These are phyloP conservation scores for Physocephala rufipes DNA, from an alignment of 2,888 invertebrate species.

Conservation along the genomic window DNA sequence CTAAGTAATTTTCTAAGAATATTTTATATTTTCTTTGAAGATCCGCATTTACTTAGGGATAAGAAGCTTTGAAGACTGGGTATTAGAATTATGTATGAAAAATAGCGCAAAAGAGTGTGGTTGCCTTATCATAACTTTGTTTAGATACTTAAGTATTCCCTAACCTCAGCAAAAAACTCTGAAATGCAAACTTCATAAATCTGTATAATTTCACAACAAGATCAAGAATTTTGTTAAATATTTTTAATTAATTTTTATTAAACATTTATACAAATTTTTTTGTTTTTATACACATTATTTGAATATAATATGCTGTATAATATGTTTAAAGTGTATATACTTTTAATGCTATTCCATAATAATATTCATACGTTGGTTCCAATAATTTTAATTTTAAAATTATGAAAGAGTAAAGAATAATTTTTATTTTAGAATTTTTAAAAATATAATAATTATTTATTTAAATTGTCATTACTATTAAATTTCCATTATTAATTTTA, in stretches of 20 bases:
- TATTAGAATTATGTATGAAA: too few species aligned
- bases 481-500: background rate
- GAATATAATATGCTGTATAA: constrained; percentile 16
- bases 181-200: too few species aligned
- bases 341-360: constrained; percentile 18
- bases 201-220: too few species aligned
- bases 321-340: background rate
- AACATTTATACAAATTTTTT: constrained; percentile 25
- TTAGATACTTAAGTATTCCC: too few species aligned
- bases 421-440: too few species aligned
- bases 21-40: background rate
- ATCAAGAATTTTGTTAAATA: background rate
- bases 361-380: constrained; percentile 12
- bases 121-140: too few species aligned
- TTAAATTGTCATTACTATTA: too few species aligned
- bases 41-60: background rate
- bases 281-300: constrained; percentile 25
- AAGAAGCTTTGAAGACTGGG: background rate
- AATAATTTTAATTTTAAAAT: background rate
- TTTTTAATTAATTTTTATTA: constrained; percentile 24
- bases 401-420: too few species aligned
- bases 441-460: too few species aligned
- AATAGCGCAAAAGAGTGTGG: too few species aligned
- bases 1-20: background rate
- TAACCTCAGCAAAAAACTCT: too few species aligned